These are phyloP conservation scores for Eidolon helvum DNA, from an alignment of 2,113 vertebrate species.

Conservation along the genomic window DNA sequence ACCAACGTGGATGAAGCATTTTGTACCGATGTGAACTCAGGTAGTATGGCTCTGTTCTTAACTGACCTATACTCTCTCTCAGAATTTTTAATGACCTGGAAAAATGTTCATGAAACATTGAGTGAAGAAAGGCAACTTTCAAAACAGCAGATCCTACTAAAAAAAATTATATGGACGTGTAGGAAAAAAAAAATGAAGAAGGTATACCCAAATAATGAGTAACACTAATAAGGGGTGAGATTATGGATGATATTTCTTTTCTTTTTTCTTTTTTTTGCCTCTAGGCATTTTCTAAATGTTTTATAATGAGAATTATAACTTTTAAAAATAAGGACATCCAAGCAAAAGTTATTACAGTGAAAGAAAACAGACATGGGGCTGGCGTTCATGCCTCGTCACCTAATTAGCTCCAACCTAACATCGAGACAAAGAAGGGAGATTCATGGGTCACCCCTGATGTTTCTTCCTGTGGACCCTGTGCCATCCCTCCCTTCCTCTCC, in stretches of 20 bases:
- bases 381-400: neutral
- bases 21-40: fast-evolving
- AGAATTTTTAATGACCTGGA: neutral
- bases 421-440: neutral
- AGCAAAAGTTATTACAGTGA: neutral
- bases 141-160: neutral
- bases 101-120: neutral
- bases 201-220: neutral
- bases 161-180: neutral
- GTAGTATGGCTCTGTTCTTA: neutral
- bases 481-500: neutral
- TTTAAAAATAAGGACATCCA: neutral
- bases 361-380: neutral
- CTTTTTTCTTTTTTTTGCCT: neutral
- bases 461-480: neutral
- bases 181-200: neutral
- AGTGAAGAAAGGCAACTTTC: neutral
- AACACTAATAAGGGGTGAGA: fast-evolving
- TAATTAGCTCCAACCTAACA: too few species aligned
- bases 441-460: fast-evolving
- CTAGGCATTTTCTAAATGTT: neutral
- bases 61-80: neutral
- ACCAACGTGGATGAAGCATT: too few species aligned
- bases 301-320: neutral
- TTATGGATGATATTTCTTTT: neutral